Conservation (phyloP, 2,888 invertebrate species). For the Bimastos eiseni region DNA sequence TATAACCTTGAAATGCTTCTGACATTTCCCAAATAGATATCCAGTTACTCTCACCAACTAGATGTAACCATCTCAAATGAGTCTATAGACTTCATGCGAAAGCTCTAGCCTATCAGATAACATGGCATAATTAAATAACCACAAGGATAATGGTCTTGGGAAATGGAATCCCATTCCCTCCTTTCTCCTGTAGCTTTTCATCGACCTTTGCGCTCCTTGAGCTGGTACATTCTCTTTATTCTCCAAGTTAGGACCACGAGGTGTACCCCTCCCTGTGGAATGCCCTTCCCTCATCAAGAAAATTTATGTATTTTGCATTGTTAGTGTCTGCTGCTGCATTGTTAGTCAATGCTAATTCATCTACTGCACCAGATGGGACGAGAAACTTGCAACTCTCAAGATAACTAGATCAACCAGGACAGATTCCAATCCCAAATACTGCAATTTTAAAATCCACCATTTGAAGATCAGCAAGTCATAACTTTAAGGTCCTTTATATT, state of each 20-base stretch:
- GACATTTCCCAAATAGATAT: neutral
- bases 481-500: too few relatives aligned
- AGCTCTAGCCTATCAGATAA: too few relatives aligned
- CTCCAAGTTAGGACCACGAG: too few relatives aligned
- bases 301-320: neutral
- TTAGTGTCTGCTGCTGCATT: neutral
- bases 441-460: neutral
- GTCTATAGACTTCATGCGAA: too few relatives aligned
- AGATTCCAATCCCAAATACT: neutral
- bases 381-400: neutral
- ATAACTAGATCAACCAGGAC: neutral
- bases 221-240: too few relatives aligned
- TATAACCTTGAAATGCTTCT: neutral
- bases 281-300: neutral
- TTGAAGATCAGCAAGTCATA: neutral
- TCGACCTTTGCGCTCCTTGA: too few relatives aligned
- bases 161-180: too few relatives aligned
- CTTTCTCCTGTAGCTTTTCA: too few relatives aligned
- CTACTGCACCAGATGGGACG: neutral
- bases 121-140: neutral
- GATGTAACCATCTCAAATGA: neutral
- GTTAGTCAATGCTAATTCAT: neutral
- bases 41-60: neutral
- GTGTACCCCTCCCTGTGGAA: neutral
- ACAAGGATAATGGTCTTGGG: too few relatives aligned